A percentile compares a stretch with the other conserved stretches of the same genome.
phyloP scores from a whole-genome alignment of 2,797 vertebrate genomes.

The Vireo griseus region DNA sequence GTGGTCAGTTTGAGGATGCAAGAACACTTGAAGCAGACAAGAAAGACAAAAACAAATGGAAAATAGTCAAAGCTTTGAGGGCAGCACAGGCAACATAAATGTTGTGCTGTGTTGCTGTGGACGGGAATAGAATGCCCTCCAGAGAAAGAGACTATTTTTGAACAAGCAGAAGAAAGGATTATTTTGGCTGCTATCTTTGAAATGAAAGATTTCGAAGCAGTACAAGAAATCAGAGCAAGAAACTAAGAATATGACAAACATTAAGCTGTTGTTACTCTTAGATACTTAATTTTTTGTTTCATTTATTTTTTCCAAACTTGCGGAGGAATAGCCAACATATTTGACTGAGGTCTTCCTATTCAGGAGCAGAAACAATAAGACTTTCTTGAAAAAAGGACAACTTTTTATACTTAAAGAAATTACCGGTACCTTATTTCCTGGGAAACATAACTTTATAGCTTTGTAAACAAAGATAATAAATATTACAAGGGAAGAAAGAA shows the following conservation, averaged over 20 bases:
- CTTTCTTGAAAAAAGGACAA: background rate
- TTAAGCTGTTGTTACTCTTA: background rate
- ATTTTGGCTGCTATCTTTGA: background rate
- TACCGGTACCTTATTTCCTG: background rate
- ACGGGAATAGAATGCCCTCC: background rate
- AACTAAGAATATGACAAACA: background rate
- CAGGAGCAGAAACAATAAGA: background rate
- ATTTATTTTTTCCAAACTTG: background rate
- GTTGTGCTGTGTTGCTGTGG: background rate
- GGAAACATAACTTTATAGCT: background rate
- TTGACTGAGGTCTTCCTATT: background rate
- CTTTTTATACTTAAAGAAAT: background rate
- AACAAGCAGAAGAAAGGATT: background rate
- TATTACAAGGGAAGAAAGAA: background rate
- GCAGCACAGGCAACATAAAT: background rate
- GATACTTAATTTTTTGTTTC: background rate
- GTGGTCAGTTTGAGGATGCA: background rate
- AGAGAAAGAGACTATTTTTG: background rate
- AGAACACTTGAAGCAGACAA: background rate
- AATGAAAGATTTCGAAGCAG: background rate
- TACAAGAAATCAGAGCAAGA: background rate
- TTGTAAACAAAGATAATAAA: background rate
- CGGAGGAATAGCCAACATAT: background rate
- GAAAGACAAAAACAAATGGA: background rate
- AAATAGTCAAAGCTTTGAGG: accelerated